Evolutionary conservation across 2,113 vertebrate genomes (phyloP).

Genomic region (Eretmochelys imbricata): DNA sequence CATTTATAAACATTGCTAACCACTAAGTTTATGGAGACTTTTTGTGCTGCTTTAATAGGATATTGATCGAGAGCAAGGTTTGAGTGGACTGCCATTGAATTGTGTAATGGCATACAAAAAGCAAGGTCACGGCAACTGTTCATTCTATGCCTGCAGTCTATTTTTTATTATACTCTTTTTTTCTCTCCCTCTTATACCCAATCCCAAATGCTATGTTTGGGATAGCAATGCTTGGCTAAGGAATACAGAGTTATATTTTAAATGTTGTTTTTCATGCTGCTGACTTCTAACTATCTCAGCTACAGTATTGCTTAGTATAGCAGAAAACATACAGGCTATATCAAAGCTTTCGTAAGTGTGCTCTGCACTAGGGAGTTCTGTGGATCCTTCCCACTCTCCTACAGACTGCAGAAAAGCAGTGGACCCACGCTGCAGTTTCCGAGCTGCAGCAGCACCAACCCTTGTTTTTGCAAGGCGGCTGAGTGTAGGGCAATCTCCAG

Average conservation of each 20-base stretch:
- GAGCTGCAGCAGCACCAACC: not conserved
- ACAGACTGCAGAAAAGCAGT: not conserved
- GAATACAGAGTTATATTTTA: conserved; percentile 59
- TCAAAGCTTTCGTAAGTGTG: not conserved
- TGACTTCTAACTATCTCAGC: conserved; percentile 57
- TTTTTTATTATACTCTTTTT: conserved; percentile 80
- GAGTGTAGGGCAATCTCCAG: not conserved
- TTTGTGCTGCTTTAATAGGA: conserved; percentile 97
- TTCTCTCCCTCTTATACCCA: conserved; percentile 59
- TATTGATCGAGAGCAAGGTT: conserved; percentile 98
- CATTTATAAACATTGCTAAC: conserved; percentile 93
- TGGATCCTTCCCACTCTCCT: not conserved
- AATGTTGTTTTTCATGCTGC: conserved; percentile 67
- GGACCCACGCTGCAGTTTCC: not conserved
- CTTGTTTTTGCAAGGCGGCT: not conserved
- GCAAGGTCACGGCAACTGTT: conserved; percentile 90
- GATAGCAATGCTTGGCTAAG: conserved; percentile 61
- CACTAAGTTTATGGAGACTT: conserved; percentile 93
- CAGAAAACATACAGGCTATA: conserved; percentile 33
- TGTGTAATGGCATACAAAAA: conserved; percentile 93
- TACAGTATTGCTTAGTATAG: conserved; percentile 41
- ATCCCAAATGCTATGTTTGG: conserved; percentile 56
- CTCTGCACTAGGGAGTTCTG: not conserved
- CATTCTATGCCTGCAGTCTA: conserved; percentile 73
- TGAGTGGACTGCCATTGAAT: conserved; percentile 95